Conservation (phyloP, 2,797 vertebrate species). For the Macrochelys suwanniensis region DNA sequence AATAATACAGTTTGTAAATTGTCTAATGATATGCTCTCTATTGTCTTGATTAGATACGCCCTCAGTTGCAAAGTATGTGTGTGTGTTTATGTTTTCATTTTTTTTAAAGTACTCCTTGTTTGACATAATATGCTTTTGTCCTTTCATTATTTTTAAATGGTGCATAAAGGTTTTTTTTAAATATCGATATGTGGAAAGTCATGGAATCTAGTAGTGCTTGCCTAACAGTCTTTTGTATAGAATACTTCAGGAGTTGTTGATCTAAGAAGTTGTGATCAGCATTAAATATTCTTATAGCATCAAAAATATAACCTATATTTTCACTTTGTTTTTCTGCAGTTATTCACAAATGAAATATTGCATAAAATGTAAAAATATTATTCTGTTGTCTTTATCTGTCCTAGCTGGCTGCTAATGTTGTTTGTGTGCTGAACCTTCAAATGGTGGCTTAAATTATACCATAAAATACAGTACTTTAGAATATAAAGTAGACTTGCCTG, state of each 20-base stretch:
- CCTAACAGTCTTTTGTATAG: slow-evolving; percentile 35
- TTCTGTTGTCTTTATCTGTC: background rate
- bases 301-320: background rate
- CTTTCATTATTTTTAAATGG: slow-evolving; percentile 15
- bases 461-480: slow-evolving; percentile 39
- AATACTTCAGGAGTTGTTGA: slow-evolving; percentile 36
- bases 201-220: background rate
- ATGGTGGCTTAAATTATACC: slow-evolving; percentile 15
- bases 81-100: background rate
- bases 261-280: slow-evolving; percentile 16
- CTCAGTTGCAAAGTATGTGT: slow-evolving; percentile 37
- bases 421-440: slow-evolving; percentile 48
- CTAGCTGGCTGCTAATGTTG: slow-evolving; percentile 16
- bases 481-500: background rate
- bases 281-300: slow-evolving; percentile 28
- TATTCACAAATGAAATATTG: background rate
- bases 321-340: slow-evolving; percentile 6
- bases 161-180: background rate
- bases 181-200: background rate
- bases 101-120: slow-evolving; percentile 18
- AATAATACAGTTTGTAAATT: slow-evolving; percentile 73
- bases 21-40: slow-evolving; percentile 58
- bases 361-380: slow-evolving; percentile 43
- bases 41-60: slow-evolving; percentile 68
- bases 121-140: slow-evolving; percentile 5